These are phyloP conservation scores for Strix occidentalis DNA, from an alignment of 2,797 vertebrate species.

Conservation along the genomic window DNA sequence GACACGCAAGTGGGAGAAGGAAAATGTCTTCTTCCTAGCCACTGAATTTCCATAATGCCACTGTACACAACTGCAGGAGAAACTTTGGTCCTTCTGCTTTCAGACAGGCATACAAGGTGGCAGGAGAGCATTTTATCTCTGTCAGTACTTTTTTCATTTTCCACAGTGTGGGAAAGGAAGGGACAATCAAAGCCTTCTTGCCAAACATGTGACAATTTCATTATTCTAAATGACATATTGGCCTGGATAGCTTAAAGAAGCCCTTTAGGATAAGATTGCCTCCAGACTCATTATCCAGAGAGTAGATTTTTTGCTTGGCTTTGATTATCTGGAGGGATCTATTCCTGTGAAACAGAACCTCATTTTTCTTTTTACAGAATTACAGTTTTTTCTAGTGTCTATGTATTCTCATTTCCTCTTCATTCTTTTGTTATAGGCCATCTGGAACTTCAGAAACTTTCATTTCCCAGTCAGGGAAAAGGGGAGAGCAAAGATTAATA, in stretches of 20 bases:
- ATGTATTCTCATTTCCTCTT: constrained; percentile 15
- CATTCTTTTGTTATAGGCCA: constrained; percentile 13
- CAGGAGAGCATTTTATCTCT: neutral
- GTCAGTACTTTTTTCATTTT: neutral
- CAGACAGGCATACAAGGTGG: neutral
- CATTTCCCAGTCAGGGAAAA: neutral
- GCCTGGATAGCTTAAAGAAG: neutral
- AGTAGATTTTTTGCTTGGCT: constrained; percentile 20
- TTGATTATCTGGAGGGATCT: constrained; percentile 8
- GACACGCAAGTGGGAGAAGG: neutral
- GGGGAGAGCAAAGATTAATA: neutral
- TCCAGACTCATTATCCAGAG: constrained; percentile 28
- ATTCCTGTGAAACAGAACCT: neutral
- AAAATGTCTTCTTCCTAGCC: neutral
- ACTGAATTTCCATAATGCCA: neutral
- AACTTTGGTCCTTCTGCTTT: neutral
- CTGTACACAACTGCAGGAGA: neutral
- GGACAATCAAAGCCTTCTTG: neutral
- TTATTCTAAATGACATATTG: constrained; percentile 11
- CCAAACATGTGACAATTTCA: neutral
- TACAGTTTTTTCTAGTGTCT: neutral
- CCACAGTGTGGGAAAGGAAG: neutral
- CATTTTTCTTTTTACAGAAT: constrained; percentile 25
- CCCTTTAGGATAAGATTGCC: neutral
- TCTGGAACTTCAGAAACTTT: constrained; percentile 23